Evolutionary conservation across 2,113 vertebrate species (phyloP), one percentile per base, ranked within the genome.

Genomic region (Monopterus albus): DNA sequence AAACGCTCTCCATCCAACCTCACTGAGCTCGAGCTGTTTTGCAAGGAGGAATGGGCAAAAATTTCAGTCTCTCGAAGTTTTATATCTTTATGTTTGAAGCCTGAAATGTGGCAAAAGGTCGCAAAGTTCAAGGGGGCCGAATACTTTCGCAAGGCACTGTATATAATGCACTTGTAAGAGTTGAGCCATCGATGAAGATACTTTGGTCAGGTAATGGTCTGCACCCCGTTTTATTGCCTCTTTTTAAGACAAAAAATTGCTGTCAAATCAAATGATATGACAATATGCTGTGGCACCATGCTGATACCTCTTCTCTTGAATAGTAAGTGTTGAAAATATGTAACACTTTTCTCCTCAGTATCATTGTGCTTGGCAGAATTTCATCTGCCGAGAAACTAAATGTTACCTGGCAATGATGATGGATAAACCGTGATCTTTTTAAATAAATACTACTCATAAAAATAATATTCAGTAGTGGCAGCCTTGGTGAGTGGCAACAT

Each of bases 81-180:
- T n/a, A n/a, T n/a, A n/a, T n/a, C n/a, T n/a, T n/a, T n/a, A n/a
- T n/a, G n/a, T n/a, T n/a, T n/a, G n/a, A n/a, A n/a, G n/a, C n/a
- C n/a, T n/a, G n/a, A n/a, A n/a, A n/a, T n/a, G n/a, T n/a, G n/a
- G n/a, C n/a, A n/a, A n/a, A n/a, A n/a, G n/a, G n/a, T n/a, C n/a
- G n/a, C n/a, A n/a, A n/a, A n/a, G n/a, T n/a, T n/a, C n/a, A n/a
- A n/a, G n/a, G n/a, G n/a, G n/a, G n/a, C n/a, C n/a, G n/a, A n/a
- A n/a, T n/a, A n/a, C n/a, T n/a, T n/a, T n/a, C n/a, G n/a, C n/a
- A n/a, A n/a, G n/a, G n/a, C n/a, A n/a, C n/a, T n/a, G n/a, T n/a
- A n/a, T n/a, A 87, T 88, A 85, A 87, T 74, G 63, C 76, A 78
- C 79, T 77, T 74, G 69, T 70, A 81, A 58, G 65, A 75, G 74